A percentile compares a stretch with the other conserved stretches of the same genome.
These are phyloP conservation scores for Micrasema minimum DNA, from an alignment of 1,140 invertebrate genomes.

Conservation along the genomic window DNA sequence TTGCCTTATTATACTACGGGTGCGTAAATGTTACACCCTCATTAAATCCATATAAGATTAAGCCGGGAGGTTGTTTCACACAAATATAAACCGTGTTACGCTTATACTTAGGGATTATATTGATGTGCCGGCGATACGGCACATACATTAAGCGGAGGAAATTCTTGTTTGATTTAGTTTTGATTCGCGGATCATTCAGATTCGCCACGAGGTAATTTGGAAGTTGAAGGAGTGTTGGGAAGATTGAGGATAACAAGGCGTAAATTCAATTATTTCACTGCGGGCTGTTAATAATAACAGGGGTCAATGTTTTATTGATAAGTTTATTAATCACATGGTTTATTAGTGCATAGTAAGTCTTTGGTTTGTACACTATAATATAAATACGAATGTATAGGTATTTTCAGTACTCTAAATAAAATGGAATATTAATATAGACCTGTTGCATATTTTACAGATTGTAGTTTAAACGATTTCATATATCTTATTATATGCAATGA, in stretches of 20 bases:
- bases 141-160: conserved; percentile 1
- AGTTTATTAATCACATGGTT: no score
- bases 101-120: conserved; percentile 34
- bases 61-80: conserved; percentile 33
- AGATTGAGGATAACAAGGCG: neutral
- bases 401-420: no score
- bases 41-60: conserved; percentile 41
- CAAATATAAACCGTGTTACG: conserved; percentile 37
- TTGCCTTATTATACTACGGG: conserved; percentile 37
- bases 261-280: neutral
- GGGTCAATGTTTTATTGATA: no score
- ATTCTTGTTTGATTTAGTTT: conserved; percentile 32
- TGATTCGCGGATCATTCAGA: conserved; percentile 20
- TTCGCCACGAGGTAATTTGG: conserved; percentile 3
- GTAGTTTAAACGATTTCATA: no score
- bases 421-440: no score
- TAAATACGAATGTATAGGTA: no score
- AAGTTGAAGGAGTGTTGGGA: conserved; percentile 6
- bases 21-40: conserved; percentile 39
- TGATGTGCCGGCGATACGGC: neutral
- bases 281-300: no score
- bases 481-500: no score
- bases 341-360: no score
- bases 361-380: no score
- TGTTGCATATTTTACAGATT: no score